Base-by-base conservation (phyloP, 2,797 vertebrate genomes). In the Bufotes viridis region DNA sequence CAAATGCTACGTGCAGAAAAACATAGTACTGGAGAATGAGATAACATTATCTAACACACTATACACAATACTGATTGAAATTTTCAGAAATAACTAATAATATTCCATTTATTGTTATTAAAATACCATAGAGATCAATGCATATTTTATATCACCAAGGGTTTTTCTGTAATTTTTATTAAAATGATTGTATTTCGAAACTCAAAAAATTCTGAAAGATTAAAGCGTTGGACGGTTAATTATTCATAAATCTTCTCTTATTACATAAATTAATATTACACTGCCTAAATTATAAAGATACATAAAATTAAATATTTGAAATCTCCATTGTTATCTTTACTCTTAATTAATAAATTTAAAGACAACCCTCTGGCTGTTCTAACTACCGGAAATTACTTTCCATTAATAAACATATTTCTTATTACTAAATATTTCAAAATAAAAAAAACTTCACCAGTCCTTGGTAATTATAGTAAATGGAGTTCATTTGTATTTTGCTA, bases 151-250 rank as follows among this genome's bases (percentile, higher is more conserved):
- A 70, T 53, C n/a, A 53, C 42, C 15, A 70, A 26, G 18, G 49
- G 15, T 9, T 26, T 67, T 17, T 69, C 69, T 53, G 80, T 26
- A 13, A 51, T 18, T 82, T 67, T 17, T 82, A 51, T 55, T 53
- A 6, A 82, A 29, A 82, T 69, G 7, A 72, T 57, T 82, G 70
- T 57, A 82, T 82, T 24, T 65, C 53, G 61, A 29, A 42, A 3
- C n/a, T 57, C 26, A 57, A 72, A 72, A 18, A 58, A 57, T 34
- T 57, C 12, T 4, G 15, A 8, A 70, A 72, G 15, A 72, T 67
- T 78, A 78, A 78, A 78, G 67, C 65, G 84, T 85, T 78, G 9
- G n/a, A 78, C 60, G 65, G 84, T 76, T 78, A 85, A 86, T 79
- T 65, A 67, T 86, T 67, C 60, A 70, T 69, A 78, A 53, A 55